These are phyloP conservation scores for Pseudococcus longispinus DNA, from an alignment of 2,888 invertebrate species.

Conservation along the genomic window DNA sequence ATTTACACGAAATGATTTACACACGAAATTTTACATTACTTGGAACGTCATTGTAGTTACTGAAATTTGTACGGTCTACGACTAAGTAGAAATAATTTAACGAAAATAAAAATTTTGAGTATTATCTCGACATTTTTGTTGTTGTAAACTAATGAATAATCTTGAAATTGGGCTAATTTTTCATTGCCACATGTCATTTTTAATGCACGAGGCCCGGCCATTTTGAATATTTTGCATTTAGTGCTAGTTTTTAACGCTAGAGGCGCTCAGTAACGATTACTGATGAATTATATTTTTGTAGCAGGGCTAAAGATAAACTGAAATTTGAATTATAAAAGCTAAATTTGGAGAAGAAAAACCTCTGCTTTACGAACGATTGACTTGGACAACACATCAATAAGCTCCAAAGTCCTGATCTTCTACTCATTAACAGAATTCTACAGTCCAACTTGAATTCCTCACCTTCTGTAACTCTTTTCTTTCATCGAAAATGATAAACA, in stretches of 20 bases:
- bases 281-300: too few species aligned
- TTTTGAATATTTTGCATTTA: background rate
- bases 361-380: too few species aligned
- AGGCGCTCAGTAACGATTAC: background rate
- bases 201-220: background rate
- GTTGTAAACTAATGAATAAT: conserved; percentile 4
- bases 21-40: background rate
- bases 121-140: conserved; percentile 27
- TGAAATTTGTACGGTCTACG: background rate
- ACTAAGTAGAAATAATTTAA: background rate
- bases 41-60: background rate
- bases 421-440: too few species aligned
- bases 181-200: conserved; percentile 1
- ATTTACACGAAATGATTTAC: background rate
- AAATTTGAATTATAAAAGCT: too few species aligned
- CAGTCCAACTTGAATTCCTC: too few species aligned
- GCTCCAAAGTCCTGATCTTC: too few species aligned
- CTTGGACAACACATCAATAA: too few species aligned
- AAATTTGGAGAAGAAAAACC: too few species aligned
- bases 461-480: too few species aligned
- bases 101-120: background rate
- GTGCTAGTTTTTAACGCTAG: background rate
- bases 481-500: too few species aligned
- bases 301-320: too few species aligned
- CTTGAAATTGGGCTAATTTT: conserved; percentile 14